phyloP scores from a whole-genome alignment of 2,797 vertebrate species.

The Tapirus indicus region DNA sequence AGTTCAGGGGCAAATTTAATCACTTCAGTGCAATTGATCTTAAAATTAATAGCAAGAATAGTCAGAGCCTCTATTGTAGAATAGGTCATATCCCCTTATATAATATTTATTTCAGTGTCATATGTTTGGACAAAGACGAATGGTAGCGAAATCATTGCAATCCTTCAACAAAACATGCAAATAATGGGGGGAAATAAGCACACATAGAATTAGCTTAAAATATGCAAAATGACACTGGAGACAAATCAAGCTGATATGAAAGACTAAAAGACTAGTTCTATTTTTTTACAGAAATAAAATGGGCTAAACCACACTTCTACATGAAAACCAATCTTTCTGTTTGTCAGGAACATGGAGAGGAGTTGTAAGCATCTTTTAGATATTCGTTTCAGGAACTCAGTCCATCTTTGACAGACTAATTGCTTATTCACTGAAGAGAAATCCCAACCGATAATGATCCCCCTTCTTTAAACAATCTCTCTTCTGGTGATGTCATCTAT shows the following conservation, averaged over 20 bases:
- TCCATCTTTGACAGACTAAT: slow-evolving; percentile 79
- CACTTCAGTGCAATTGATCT: slow-evolving; percentile 26
- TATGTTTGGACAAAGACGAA: not conserved
- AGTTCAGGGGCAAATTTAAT: slow-evolving; percentile 14
- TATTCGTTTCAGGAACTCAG: slow-evolving; percentile 74
- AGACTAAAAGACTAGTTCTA: not conserved
- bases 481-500: slow-evolving; percentile 71
- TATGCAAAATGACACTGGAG: not conserved
- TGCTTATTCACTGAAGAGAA: slow-evolving; percentile 75
- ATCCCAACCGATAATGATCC: slow-evolving; percentile 76
- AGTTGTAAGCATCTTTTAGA: slow-evolving; percentile 68
- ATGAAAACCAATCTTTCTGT: slow-evolving; percentile 60
- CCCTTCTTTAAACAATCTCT: slow-evolving; percentile 79
- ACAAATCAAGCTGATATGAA: slow-evolving; percentile 21
- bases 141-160: not conserved
- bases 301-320: not conserved
- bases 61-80: not conserved
- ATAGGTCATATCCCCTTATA: not conserved
- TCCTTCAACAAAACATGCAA: not conserved
- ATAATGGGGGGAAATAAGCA: not conserved
- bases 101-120: not conserved
- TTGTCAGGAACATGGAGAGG: slow-evolving; percentile 60
- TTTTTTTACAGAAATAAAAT: not conserved
- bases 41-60: slow-evolving; percentile 50
- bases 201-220: not conserved